Evolutionary conservation across 1,140 invertebrate species (phyloP), one percentile per base, ranked within the genome.

Genomic region (Chymomyza costata): DNA sequence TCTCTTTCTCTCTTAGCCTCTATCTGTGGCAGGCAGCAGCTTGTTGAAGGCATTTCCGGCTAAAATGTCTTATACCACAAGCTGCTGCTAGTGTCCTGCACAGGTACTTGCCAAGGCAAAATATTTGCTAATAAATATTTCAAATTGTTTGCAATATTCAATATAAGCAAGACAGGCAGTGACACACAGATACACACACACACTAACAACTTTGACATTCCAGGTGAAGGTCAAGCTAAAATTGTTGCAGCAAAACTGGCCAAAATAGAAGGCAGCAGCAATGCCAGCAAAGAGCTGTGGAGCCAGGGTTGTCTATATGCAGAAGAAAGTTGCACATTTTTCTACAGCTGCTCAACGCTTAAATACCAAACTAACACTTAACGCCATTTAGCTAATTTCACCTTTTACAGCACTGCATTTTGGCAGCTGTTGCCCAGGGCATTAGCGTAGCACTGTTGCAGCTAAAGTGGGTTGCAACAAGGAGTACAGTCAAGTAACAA

Each of bases 91-190:
- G 3, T 3, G 3, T 25, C 21, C 21, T 25, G 21, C 3, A 8
- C 21, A 25, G 21, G 3, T 25, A 8, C 65, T 50, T 66, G 57
- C 32, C 52, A 32, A 30, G 50, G 62, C 66, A 66, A 73, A 70
- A 78, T 67, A 71, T 78, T 78, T 71, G 67, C 39, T 57, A 80
- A 64, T 78, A 78, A 59, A 78, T 71, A 64, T 76, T 78, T 71
- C 48, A 78, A 78, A 80, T 78, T 63, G 49, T 47, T 76, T 66
- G 46, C 65, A 31, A 13, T 10, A 5, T 34, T 13, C 11, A 3
- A 34, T 34, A 14, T 34, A 8, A 10, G 8, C n/a, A 3, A 34
- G 32, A 10, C 32, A n/a, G 11, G n/a, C 32, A 34, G 32, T n/a
- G 8, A 14, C 32, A n/a, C n/a, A n/a, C n/a, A n/a, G n/a, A n/a